phyloP scores from a whole-genome alignment of 2,797 vertebrate species.

The Rhabdomys pumilio region DNA sequence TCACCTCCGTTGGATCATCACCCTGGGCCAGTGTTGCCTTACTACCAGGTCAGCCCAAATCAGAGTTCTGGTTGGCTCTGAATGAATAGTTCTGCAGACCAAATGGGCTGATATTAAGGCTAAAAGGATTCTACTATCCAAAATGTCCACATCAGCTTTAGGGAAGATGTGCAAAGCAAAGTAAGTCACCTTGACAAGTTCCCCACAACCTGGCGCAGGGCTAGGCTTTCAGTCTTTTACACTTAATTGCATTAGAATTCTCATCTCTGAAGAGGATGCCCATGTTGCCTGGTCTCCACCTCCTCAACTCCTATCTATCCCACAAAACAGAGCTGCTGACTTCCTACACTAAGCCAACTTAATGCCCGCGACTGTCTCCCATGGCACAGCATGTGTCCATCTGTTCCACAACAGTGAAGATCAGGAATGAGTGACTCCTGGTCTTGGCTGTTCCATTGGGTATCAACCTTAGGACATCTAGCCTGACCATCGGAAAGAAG shows the following conservation, averaged over 20 bases:
- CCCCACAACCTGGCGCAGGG: not conserved
- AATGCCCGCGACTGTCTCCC: accelerated
- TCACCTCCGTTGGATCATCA: not conserved
- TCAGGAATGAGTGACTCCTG: not conserved
- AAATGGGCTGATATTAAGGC: not conserved
- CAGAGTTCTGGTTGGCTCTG: not conserved
- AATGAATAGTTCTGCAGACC: not conserved
- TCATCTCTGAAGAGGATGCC: not conserved
- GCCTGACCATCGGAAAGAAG: not conserved
- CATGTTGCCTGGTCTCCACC: not conserved
- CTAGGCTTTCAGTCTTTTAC: not conserved
- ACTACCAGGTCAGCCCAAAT: not conserved
- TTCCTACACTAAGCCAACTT: not conserved
- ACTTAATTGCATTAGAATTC: not conserved
- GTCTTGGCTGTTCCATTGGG: not conserved
- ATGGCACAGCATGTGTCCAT: not conserved
- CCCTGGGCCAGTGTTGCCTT: not conserved
- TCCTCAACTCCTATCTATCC: not conserved
- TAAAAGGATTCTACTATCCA: not conserved
- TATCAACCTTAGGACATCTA: not conserved
- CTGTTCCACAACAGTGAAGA: no score
- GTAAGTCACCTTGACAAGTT: not conserved
- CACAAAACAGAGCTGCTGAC: not conserved
- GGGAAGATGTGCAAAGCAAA: not conserved
- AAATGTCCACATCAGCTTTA: not conserved